A percentile compares a stretch with the other conserved stretches of the same genome.
Evolutionary conservation across 2,797 vertebrate species (phyloP).

Genomic region (Ambastaia sidthimunki): DNA sequence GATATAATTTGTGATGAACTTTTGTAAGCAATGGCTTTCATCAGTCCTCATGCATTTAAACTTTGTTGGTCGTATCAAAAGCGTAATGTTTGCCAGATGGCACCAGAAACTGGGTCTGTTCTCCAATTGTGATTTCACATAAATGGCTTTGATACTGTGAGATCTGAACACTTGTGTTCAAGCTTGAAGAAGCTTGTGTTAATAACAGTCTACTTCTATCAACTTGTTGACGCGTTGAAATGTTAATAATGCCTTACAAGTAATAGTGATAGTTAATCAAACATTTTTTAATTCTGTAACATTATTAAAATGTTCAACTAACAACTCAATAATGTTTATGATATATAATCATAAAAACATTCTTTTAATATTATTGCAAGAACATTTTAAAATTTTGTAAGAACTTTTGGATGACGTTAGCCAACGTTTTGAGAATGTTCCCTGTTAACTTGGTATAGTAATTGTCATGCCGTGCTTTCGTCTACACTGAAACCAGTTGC

Average conservation of each 20-base stretch:
- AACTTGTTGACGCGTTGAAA: constrained; percentile 7
- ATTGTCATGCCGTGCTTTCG: neutral
- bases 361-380: no score
- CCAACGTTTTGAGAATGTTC: no score
- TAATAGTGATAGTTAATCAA: neutral
- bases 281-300: no score
- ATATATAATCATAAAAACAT: no score
- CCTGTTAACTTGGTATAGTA: no score
- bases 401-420: no score
- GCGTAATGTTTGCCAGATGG: constrained; percentile 44
- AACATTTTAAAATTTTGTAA: no score
- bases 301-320: no score
- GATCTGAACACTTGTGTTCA: constrained; percentile 22
- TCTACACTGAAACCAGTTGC: neutral
- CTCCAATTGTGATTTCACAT: constrained; percentile 39
- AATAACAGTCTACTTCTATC: constrained; percentile 24
- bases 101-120: constrained; percentile 28
- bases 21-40: constrained; percentile 26
- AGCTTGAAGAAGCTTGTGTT: constrained; percentile 30
- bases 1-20: constrained; percentile 35
- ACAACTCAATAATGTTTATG: no score
- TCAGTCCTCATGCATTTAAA: constrained; percentile 29
- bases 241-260: neutral
- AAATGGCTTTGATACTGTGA: constrained; percentile 23
- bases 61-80: constrained; percentile 42